Conservation (phyloP, 2,113 vertebrate species). For the Plotosus lineatus region DNA sequence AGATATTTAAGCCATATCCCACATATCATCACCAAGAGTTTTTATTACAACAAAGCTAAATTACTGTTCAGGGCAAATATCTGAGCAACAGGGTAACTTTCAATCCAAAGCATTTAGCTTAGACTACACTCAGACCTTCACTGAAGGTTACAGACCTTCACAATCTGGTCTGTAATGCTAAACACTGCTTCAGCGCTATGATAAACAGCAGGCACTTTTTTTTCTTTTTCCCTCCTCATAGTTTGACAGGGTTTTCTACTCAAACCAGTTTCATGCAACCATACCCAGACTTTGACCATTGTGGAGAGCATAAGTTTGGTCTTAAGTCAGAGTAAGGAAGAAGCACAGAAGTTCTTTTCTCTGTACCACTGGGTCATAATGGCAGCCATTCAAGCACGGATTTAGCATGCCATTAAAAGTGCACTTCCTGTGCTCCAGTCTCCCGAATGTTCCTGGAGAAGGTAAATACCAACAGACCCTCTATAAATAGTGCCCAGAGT, state of each 20-base stretch:
- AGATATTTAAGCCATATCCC: neutral
- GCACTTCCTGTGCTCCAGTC: slow-evolving; percentile 52
- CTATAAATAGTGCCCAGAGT: slow-evolving; percentile 64
- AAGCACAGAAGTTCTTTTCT: slow-evolving; percentile 35
- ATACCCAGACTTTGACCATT: neutral
- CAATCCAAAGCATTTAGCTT: slow-evolving; percentile 9
- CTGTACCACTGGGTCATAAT: slow-evolving; percentile 31
- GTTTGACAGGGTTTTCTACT: neutral
- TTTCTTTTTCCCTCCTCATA: too few relatives aligned
- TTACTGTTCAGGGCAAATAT: neutral
- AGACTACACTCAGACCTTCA: neutral
- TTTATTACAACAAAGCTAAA: slow-evolving; percentile 14
- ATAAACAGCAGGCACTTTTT: slow-evolving; percentile 11
- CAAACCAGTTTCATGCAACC: neutral
- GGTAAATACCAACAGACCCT: slow-evolving; percentile 45
- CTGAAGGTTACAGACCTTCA: slow-evolving; percentile 1
- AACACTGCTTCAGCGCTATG: neutral
- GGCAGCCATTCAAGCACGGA: slow-evolving; percentile 34
- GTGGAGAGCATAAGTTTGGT: neutral
- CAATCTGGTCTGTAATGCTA: slow-evolving; percentile 7
- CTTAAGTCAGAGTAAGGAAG: slow-evolving; percentile 17
- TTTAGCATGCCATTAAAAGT: slow-evolving; percentile 47
- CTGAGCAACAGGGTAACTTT: neutral
- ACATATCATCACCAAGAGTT: neutral
- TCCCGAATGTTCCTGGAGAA: slow-evolving; percentile 48